Percentiles rank a stretch among this genome's conserved stretches.
Conservation (phyloP, 2,113 vertebrate genomes). For the Datnioides undecimradiatus region DNA sequence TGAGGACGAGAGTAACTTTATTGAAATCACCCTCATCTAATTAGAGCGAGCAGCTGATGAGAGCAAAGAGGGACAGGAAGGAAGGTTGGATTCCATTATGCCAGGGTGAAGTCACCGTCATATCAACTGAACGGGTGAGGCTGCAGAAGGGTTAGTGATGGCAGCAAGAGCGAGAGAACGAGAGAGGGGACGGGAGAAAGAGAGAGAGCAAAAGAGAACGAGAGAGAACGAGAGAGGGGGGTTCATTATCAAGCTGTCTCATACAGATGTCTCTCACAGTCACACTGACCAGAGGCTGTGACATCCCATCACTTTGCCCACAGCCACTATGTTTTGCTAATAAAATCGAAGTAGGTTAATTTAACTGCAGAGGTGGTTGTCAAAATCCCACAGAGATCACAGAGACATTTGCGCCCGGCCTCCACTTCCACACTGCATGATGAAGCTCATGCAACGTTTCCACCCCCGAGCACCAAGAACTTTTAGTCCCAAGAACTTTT, state of each 20-base stretch:
- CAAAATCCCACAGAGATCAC: not conserved
- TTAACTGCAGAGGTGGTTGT: not conserved
- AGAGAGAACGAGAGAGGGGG: not conserved
- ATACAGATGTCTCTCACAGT: constrained; percentile 4
- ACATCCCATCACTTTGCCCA: constrained; percentile 36
- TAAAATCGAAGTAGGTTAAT: constrained; percentile 5
- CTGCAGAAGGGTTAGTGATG: constrained; percentile 57
- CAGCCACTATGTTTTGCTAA: not conserved
- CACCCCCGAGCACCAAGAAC: no score
- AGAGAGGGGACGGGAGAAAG: not conserved
- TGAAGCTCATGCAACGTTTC: no score
- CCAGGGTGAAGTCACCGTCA: constrained; percentile 61
- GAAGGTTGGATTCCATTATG: constrained; percentile 63
- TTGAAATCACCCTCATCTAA: constrained; percentile 81
- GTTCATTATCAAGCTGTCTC: constrained; percentile 46
- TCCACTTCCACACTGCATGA: not conserved
- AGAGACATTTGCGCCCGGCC: not conserved
- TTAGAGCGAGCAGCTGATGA: constrained; percentile 76
- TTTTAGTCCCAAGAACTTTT: no score
- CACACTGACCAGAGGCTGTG: constrained; percentile 16
- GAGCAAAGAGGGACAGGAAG: constrained; percentile 47
- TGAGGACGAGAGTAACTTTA: constrained; percentile 77
- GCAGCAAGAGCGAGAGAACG: not conserved
- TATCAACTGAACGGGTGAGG: constrained; percentile 44
- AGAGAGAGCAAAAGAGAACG: not conserved